Evolutionary conservation across 1,140 invertebrate genomes (phyloP).

Genomic region (Dinothrombium tinctorium): DNA sequence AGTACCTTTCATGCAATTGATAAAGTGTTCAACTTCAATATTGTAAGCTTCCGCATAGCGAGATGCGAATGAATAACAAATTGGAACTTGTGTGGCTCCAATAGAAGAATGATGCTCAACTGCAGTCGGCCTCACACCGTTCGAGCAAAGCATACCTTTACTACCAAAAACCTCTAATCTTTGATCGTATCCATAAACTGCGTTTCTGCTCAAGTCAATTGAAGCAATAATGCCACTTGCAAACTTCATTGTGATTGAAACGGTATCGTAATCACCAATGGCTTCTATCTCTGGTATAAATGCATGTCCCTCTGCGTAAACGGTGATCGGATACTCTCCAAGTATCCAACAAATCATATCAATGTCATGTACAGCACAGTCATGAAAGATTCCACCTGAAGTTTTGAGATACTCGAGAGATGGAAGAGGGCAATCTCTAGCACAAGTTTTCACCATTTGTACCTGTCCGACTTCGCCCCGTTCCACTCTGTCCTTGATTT

Average conservation of each 20-base stretch:
- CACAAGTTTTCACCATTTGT: slow-evolving; percentile 33
- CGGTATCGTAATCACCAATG: slow-evolving; percentile 37
- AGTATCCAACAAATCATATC: slow-evolving; percentile 24
- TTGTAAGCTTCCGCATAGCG: slow-evolving; percentile 32
- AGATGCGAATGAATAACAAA: slow-evolving; percentile 36
- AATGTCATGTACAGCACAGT: slow-evolving; percentile 44
- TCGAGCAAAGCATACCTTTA: slow-evolving; percentile 30
- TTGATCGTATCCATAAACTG: slow-evolving; percentile 41
- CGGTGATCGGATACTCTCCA: slow-evolving; percentile 24
- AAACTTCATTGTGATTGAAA: slow-evolving; percentile 33
- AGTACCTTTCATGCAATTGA: slow-evolving; percentile 32
- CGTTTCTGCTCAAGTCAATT: slow-evolving; percentile 36
- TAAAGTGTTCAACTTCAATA: slow-evolving; percentile 36
- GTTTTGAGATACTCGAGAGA: slow-evolving; percentile 31
- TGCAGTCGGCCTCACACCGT: slow-evolving; percentile 28
- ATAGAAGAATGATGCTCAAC: slow-evolving; percentile 12
- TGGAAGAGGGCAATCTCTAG: slow-evolving; percentile 35
- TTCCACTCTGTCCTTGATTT: slow-evolving; percentile 26
- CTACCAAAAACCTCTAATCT: slow-evolving; percentile 36
- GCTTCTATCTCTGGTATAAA: slow-evolving; percentile 30
- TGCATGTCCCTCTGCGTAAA: slow-evolving; percentile 27
- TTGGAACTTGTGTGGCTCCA: slow-evolving; percentile 25
- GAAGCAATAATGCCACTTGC: slow-evolving; percentile 34
- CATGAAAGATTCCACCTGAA: slow-evolving; percentile 45
- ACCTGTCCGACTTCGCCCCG: slow-evolving; percentile 34